Evolutionary conservation across 1,140 invertebrate genomes (phyloP), one percentile per base, ranked within the genome.

Genomic region (Lordiphosa collinella): DNA sequence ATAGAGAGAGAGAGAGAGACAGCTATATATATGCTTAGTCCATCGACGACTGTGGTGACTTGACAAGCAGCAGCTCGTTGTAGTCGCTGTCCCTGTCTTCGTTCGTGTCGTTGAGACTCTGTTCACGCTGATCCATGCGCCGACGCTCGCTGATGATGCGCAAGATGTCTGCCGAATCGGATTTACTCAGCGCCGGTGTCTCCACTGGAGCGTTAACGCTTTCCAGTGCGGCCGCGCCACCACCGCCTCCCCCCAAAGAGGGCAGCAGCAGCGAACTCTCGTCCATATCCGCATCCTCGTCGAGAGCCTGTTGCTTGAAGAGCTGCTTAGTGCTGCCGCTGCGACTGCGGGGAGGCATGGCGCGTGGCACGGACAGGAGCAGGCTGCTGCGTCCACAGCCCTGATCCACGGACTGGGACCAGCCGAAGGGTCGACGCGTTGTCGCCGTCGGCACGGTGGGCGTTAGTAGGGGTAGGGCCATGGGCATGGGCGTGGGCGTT

Each of bases 271-370:
- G 48, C 13, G 86, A 88, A 22, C 48, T 88, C 54, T 89, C 88
- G 40, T 89, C 88, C 63, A 89, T 74, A 50, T 80, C 76, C 36
- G 76, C 80, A 16, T 89, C 88, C 68, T 89, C 88, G 51, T 89
- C 88, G 9, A 89, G 66, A 1, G 88, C 88, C 58, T 89, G 84
- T 52, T 89, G 88, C 52, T 89, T 89, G 59, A 89, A 89, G 7
- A 89, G 73, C 56, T 89, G 88, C 54, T 88, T 88, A 25, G 86
- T 88, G 61, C 88, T 89, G 53, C 88, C 88, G 51, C 88, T 89
- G 46, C 88, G 86, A 47, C 86, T 89, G 16, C 88, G 65, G 38
- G 88, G 85, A 41, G 88, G 86, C 86, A 89, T 88, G 37, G 70
- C 68, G 14, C 88, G 72, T 29, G 88, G 88, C 51, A 89, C 86